Evolutionary conservation across 2,797 vertebrate species (phyloP), one percentile per base, ranked within the genome.

Genomic region (Paguma larvata): DNA sequence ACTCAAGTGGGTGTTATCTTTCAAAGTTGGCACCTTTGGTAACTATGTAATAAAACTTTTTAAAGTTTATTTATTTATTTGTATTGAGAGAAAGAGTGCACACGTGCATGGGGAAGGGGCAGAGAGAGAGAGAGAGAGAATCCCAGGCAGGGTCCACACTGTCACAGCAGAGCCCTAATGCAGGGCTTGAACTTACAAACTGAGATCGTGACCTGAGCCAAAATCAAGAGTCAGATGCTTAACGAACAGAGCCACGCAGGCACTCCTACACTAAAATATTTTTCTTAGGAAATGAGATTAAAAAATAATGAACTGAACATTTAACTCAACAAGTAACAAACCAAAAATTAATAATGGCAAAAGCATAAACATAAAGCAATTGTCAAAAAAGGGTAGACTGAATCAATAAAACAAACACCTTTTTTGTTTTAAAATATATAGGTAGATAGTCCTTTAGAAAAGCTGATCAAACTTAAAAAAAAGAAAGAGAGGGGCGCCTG

Each of bases 381-480:
- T 12, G 12, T 46, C 12, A 51, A 89, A 27, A 38, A 72, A 19
- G 56, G 44, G 32, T 38, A 77, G 59, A 59, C 9, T n/a, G 46
- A 79, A 82, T 86, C 27, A 78, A 73, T 56, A 38, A 48, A 92
- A 72, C 59, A 11, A 83, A 51, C 27, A 89, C 67, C 63, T n/a
- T 41, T 77, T 87, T 86, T 65, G 16, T 59, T 84, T 87, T 85
- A 53, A 34, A 91, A 80, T 21, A 87, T 34, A 72, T 90, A 95
- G 67, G 19, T 16, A 84, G 62, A 88, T 65, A 88, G 91, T 75
- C 59, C 11, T 95, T 91, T 80, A 34, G 30, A 89, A 94, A 89
- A 38, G 88, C 62, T 80, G 41, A 34, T 68, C 46, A 48, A 75
- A 46, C 51, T 83, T 44, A 70, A 89, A 80, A 75, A 25, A 90